Evolutionary conservation across 2,797 vertebrate genomes (phyloP).

Genomic region (Yasuhikotakia modesta): DNA sequence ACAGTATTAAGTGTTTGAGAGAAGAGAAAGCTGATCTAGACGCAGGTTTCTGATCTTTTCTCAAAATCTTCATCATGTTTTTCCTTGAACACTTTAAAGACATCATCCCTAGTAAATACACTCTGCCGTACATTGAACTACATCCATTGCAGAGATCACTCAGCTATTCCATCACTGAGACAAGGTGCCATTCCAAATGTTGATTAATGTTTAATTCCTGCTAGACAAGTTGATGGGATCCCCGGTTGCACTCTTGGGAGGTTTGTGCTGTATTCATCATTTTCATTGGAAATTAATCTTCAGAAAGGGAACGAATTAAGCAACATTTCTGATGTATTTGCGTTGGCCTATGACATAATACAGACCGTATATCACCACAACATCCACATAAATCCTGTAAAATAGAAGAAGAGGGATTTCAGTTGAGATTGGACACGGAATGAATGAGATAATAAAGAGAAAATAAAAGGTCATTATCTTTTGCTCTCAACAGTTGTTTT

Average conservation of each 20-base stretch:
- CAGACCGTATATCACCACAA: conserved; percentile 41
- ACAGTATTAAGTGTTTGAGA: neutral
- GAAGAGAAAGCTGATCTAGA: conserved; percentile 14
- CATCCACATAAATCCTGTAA: conserved; percentile 30
- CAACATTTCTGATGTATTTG: conserved; percentile 69
- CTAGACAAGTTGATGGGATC: conserved; percentile 61
- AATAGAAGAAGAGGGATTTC: conserved; percentile 43
- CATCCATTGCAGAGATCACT: neutral
- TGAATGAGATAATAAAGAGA: conserved; percentile 54
- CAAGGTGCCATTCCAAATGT: conserved; percentile 52
- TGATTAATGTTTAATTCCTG: conserved; percentile 60
- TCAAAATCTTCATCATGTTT: conserved; percentile 25
- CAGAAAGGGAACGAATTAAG: conserved; percentile 57
- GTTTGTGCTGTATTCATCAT: conserved; percentile 62
- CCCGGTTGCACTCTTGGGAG: conserved; percentile 48
- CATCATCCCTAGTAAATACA: neutral
- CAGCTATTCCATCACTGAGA: neutral
- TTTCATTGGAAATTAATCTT: conserved; percentile 61
- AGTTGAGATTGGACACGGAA: conserved; percentile 55
- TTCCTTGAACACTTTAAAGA: neutral
- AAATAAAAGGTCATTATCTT: conserved; percentile 31
- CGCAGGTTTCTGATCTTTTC: conserved; percentile 4
- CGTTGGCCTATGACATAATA: conserved; percentile 56
- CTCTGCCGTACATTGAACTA: neutral
- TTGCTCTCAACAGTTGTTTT: conserved; percentile 23